Conservation (phyloP, 1,140 invertebrate genomes). For the Coboldia fuscipes region DNA sequence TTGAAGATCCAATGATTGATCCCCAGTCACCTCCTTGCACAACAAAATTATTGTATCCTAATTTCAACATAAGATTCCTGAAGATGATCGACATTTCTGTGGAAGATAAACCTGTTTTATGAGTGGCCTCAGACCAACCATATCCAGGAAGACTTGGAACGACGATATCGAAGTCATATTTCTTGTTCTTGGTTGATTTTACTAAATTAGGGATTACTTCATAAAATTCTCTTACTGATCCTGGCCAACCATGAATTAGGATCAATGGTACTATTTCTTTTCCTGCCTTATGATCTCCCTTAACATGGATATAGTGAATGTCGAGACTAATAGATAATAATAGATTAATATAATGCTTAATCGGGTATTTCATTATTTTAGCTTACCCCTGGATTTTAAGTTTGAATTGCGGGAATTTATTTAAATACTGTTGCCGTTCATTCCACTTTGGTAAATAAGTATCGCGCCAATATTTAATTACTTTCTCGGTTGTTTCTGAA, state of each 20-base stretch:
- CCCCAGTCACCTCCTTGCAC: conserved; percentile 74
- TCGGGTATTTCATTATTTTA: conserved; percentile 3
- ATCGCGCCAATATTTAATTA: conserved; percentile 49
- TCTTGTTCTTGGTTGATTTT: conserved; percentile 22
- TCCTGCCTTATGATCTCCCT: conserved; percentile 17
- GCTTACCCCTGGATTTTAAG: conserved; percentile 38
- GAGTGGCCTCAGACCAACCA: conserved; percentile 39
- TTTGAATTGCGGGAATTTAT: conserved; percentile 49
- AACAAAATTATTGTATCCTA: conserved; percentile 58
- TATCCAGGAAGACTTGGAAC: conserved; percentile 66
- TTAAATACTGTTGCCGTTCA: conserved; percentile 39
- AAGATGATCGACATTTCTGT: conserved; percentile 48
- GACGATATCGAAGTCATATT: conserved; percentile 58
- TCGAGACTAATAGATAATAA: conserved; percentile 28
- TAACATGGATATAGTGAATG: conserved; percentile 48
- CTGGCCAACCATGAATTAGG: conserved; percentile 77
- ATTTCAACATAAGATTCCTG: conserved; percentile 57
- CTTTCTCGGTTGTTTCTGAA: conserved; percentile 34
- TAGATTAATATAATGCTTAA: background rate
- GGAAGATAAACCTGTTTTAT: conserved; percentile 34
- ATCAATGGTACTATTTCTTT: conserved; percentile 34
- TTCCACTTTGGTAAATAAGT: conserved; percentile 45
- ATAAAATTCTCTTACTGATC: conserved; percentile 68
- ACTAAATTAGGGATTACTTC: conserved; percentile 50
- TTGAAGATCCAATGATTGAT: conserved; percentile 27